phyloP scores from a whole-genome alignment of 2,113 vertebrate species.

The Brachypteracias leptosomus region DNA sequence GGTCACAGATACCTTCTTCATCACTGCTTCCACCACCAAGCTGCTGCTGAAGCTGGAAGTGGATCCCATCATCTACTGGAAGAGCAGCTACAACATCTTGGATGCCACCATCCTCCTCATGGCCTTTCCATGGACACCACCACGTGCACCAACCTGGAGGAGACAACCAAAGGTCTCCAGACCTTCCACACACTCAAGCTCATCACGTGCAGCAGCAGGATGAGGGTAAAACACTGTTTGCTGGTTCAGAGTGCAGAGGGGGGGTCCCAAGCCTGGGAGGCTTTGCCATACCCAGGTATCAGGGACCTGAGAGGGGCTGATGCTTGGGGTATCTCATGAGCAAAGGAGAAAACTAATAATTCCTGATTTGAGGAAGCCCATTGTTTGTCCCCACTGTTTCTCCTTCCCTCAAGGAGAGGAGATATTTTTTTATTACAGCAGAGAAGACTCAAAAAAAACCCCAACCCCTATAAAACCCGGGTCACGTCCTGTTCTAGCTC shows the following conservation, averaged over 20 bases:
- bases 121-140: not conserved
- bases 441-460: not conserved
- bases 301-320: fast-evolving
- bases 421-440: not conserved
- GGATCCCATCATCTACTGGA: constrained; percentile 16
- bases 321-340: not conserved
- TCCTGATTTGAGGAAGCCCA: not conserved
- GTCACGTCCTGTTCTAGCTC: not conserved
- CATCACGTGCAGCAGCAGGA: constrained; percentile 14
- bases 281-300: not conserved
- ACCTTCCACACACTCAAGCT: constrained; percentile 19
- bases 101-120: not conserved
- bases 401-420: not conserved
- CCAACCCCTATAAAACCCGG: not conserved
- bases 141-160: not conserved
- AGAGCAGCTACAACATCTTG: not conserved
- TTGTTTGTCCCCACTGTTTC: not conserved
- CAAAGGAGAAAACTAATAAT: not conserved
- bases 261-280: not conserved
- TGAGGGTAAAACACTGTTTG: not conserved
- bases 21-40: constrained; percentile 15
- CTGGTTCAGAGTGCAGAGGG: not conserved
- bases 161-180: not conserved
- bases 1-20: constrained; percentile 36
- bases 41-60: constrained; percentile 11